Evolutionary conservation across 2,888 invertebrate species (phyloP).

Genomic region (Acleris emargana): DNA sequence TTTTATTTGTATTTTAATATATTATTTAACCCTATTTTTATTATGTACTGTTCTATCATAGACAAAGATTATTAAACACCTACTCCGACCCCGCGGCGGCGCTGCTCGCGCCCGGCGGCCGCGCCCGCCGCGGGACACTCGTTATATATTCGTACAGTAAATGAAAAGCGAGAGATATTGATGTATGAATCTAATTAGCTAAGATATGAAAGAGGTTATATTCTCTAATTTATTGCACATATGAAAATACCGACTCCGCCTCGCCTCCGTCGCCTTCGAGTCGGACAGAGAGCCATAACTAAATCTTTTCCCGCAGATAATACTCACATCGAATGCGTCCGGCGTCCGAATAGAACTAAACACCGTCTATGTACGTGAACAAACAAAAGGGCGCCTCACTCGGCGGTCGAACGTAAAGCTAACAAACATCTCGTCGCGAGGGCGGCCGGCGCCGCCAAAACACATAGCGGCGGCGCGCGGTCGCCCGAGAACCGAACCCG

Average conservation of each 20-base stretch:
- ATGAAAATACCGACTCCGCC: constrained; percentile 73
- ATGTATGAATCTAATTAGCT: constrained; percentile 76
- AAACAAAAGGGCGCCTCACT: constrained; percentile 59
- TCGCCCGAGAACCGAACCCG: constrained; percentile 51
- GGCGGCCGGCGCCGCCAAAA: constrained; percentile 45
- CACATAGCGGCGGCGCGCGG: constrained; percentile 9
- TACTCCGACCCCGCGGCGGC: constrained; percentile 50
- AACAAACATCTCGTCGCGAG: constrained; percentile 50
- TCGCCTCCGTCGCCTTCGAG: constrained; percentile 44
- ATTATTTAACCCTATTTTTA: constrained; percentile 72
- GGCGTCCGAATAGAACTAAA: constrained; percentile 51
- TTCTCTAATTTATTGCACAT: constrained; percentile 79
- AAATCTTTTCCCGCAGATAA: constrained; percentile 38
- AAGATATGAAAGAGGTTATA: constrained; percentile 76
- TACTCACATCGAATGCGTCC: constrained; percentile 51
- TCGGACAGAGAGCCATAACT: constrained; percentile 49
- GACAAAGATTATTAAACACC: constrained; percentile 81
- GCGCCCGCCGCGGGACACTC: constrained; percentile 46
- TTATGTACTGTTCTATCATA: constrained; percentile 80
- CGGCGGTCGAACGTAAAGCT: constrained; percentile 56
- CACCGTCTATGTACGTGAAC: constrained; percentile 52
- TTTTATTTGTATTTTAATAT: constrained; percentile 81
- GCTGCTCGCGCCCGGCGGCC: neutral
- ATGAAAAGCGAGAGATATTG: constrained; percentile 73
- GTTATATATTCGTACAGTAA: constrained; percentile 55